Evolutionary conservation across 2,797 vertebrate species (phyloP).

Genomic region (Cirrhinus molitorella): DNA sequence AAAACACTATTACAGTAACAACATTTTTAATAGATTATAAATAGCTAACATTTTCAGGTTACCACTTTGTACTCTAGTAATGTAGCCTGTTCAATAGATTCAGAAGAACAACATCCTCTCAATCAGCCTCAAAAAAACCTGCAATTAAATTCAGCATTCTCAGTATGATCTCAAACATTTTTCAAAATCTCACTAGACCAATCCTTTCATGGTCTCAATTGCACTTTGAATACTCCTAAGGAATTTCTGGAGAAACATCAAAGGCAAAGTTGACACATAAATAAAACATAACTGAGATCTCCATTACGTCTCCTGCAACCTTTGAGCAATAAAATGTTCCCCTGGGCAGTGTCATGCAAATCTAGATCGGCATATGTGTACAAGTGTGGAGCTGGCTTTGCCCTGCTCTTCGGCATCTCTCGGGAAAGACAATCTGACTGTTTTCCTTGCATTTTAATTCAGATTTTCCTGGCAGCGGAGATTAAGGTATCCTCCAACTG

Average conservation of each 20-base stretch:
- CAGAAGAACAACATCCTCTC: not conserved
- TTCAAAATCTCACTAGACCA: not conserved
- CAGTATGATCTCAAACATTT: not conserved
- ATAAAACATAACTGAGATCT: constrained; percentile 21
- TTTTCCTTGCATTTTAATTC: constrained; percentile 85
- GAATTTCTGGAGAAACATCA: not conserved
- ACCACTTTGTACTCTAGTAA: not conserved
- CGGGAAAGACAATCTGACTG: constrained; percentile 78
- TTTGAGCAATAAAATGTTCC: constrained; percentile 9
- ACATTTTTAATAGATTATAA: not conserved
- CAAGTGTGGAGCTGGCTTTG: constrained; percentile 67
- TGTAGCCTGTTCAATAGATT: not conserved
- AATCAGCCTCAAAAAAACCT: not conserved
- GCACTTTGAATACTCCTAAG: constrained; percentile 62
- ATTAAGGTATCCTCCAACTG: constrained; percentile 63
- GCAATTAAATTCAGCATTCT: not conserved
- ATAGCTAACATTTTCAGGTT: not conserved
- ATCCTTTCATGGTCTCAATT: constrained; percentile 16
- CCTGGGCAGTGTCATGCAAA: constrained; percentile 76
- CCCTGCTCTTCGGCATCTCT: constrained; percentile 55
- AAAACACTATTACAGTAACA: not conserved
- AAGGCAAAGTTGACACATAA: constrained; percentile 5
- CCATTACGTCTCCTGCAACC: not conserved
- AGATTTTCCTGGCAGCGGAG: constrained; percentile 74
- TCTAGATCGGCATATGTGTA: constrained; percentile 77